Percentiles rank a stretch among this genome's conserved stretches.
Conservation (phyloP, 2,113 vertebrate species). For the Datnioides undecimradiatus region DNA sequence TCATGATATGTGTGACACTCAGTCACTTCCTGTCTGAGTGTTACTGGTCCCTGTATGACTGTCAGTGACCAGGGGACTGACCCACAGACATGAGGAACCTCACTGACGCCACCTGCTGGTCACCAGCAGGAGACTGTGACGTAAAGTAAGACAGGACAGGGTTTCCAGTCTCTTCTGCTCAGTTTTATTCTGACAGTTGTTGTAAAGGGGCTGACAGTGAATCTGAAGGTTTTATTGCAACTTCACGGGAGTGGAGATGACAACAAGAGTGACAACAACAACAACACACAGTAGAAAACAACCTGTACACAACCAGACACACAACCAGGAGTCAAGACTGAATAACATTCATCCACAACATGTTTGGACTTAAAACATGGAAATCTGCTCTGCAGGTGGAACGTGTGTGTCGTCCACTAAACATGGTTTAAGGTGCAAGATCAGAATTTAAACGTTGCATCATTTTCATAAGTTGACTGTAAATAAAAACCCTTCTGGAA, state of each 20-base stretch:
- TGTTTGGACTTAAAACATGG: neutral
- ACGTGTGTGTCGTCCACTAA: neutral
- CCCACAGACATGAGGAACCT: neutral
- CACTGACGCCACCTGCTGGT: slow-evolving; percentile 54
- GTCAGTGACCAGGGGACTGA: neutral
- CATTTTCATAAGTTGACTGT: neutral
- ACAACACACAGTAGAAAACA: slow-evolving; percentile 31
- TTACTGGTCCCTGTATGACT: neutral
- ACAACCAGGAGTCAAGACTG: neutral
- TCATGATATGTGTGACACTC: neutral
- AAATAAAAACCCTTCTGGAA: neutral
- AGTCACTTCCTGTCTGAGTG: neutral
- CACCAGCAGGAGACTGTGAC: neutral
- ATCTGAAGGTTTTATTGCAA: slow-evolving; percentile 6
- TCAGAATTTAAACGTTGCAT: neutral
- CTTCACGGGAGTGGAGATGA: slow-evolving; percentile 2
- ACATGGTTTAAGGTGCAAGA: neutral
- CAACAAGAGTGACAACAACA: neutral
- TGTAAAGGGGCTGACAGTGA: slow-evolving; percentile 3
- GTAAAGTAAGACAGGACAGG: neutral
- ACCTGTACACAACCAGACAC: slow-evolving; percentile 10
- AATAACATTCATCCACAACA: neutral
- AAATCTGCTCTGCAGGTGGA: neutral
- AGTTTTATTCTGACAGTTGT: slow-evolving; percentile 39
- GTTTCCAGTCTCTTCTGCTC: neutral